Evolutionary conservation across 2,113 vertebrate genomes (phyloP), one percentile per base, ranked within the genome.

Genomic region (Xyrauchen texanus): DNA sequence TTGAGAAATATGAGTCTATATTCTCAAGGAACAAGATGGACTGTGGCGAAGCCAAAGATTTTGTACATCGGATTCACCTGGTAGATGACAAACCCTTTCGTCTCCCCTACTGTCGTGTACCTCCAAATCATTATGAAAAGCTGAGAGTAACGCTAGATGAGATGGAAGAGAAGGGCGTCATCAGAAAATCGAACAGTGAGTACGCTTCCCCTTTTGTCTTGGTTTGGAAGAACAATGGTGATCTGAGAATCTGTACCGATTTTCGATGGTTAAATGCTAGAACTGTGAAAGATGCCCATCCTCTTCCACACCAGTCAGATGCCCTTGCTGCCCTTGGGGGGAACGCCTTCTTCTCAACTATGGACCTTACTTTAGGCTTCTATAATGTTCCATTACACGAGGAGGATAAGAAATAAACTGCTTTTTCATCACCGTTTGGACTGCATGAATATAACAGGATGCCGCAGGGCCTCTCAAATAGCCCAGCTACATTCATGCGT

Each of bases 21-120:
- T 65, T 74, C 12, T 78, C 68, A 1, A 78, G 47, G 10, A 16
- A 82, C n/a, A 75, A 68, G 2, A 13, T 73, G 44, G 60, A 82
- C 2, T 82, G 81, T 74, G 74, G 68, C 0, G 42, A 64, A 12
- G 69, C 67, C 11, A 78, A 70, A 45, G n/a, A n/a, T n/a, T n/a
- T n/a, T n/a, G n/a, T n/a, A n/a, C n/a, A n/a, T n/a, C n/a, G n/a
- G n/a, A n/a, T n/a, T n/a, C n/a, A n/a, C n/a, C n/a, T n/a, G n/a
- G n/a, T n/a, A n/a, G n/a, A n/a, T n/a, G n/a, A n/a, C n/a, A n/a
- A n/a, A n/a, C n/a, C n/a, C n/a, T n/a, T n/a, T n/a, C n/a, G n/a
- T n/a, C n/a, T n/a, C n/a, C n/a, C n/a, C n/a, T n/a, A n/a, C n/a
- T n/a, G n/a, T n/a, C n/a, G n/a, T n/a, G n/a, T n/a, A n/a, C n/a